Conservation (phyloP, 2,113 vertebrate genomes). For the Conger conger region DNA sequence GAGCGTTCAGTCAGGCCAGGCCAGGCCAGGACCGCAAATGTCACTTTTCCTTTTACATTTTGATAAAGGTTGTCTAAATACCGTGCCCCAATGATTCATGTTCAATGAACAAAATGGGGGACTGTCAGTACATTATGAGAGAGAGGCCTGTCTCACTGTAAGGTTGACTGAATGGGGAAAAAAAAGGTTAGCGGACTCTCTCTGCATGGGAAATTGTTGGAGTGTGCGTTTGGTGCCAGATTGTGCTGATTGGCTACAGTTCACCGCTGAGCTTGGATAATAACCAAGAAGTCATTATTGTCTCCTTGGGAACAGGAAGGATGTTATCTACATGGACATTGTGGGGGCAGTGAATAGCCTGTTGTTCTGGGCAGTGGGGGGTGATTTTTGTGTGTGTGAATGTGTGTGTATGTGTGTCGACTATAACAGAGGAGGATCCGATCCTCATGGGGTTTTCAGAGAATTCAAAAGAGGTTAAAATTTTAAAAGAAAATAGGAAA, state of each 20-base stretch:
- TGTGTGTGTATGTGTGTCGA: slow-evolving; percentile 1
- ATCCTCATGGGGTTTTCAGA: not conserved
- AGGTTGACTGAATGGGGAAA: not conserved
- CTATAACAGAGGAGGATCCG: not conserved
- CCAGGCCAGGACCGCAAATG: not conserved
- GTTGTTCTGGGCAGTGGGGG: slow-evolving; percentile 28
- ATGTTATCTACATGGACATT: not conserved
- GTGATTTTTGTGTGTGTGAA: slow-evolving; percentile 24
- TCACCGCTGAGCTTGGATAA: slow-evolving; percentile 14
- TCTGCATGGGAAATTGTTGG: not conserved
- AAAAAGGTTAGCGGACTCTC: not conserved
- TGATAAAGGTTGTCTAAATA: not conserved
- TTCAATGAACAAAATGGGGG: not conserved
- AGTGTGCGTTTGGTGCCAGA: not conserved
- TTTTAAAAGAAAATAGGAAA: not conserved
- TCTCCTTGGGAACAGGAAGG: slow-evolving; percentile 33
- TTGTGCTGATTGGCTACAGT: slow-evolving; percentile 11
- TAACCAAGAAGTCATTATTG: slow-evolving; percentile 7
- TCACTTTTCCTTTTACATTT: not conserved
- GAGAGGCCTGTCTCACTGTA: not conserved
- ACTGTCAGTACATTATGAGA: not conserved
- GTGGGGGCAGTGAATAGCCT: slow-evolving; percentile 17
- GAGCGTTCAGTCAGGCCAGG: not conserved
- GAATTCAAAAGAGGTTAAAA: not conserved
- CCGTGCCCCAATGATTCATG: not conserved